Evolutionary conservation across 1,140 invertebrate species (phyloP), one percentile per base, ranked within the genome.

Genomic region (Ericerus pela): DNA sequence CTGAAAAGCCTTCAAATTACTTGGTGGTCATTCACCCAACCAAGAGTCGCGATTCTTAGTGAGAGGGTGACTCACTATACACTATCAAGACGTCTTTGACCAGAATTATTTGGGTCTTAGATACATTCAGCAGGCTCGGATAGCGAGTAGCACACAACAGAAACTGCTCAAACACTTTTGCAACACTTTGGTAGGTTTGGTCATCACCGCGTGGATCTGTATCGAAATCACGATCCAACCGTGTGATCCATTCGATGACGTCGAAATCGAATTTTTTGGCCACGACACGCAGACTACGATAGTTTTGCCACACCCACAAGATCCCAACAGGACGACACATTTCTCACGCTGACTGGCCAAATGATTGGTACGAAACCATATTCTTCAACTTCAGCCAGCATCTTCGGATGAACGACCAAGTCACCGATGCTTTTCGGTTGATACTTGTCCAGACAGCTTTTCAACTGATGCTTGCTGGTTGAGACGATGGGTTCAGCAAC

Each of bases 71-170:
- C 55, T 74, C 74, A 1, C 79, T 54, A 62, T 81, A 77, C 11
- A 75, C 68, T 69, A 84, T 84, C n/a, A 82, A 82, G 65, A 84
- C 77, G 67, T 85, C 83, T 69, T 86, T 82, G 2, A 86, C 75
- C 0, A 86, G 64, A 28, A 83, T 68, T 4, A 85, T 58, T 51
- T 68, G 65, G 55, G 72, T 73, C 33, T 70, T 72, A 59, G 73
- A 71, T 8, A 18, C 14, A 14, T 6, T 18, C 20, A 16, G n/a
- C 26, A 85, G 62, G 16, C 80, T 81, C 57, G 70, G 75, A 64
- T 80, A 85, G 57, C 82, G 76, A 2, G 81, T 80, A 3, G 78
- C 75, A 63, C 79, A 75, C 54, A 80, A 68, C 27, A 84, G 64
- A 65, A 82, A 84, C 30, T 82, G 78, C 47, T 76, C 65, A 63